A percentile compares a stretch with the other conserved stretches of the same genome.
Conservation (phyloP, 2,797 vertebrate species). For the Peromyscus nudipes region DNA sequence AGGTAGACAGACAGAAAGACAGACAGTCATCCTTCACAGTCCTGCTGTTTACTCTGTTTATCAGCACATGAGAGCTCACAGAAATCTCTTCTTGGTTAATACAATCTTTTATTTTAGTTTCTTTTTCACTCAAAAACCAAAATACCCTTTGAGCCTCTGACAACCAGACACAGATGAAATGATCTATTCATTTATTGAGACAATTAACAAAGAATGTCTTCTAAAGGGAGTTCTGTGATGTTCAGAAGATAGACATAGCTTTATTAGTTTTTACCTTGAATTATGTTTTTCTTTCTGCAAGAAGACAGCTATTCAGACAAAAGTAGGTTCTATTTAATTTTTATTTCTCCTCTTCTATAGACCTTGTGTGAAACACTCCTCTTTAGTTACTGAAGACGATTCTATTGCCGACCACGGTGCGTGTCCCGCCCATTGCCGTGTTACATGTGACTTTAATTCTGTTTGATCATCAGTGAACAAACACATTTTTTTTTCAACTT, state of each 20-base stretch:
- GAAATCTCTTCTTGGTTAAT: constrained; percentile 7
- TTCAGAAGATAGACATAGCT: neutral
- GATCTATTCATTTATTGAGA: neutral
- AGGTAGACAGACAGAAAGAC: neutral
- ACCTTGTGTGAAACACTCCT: constrained; percentile 11
- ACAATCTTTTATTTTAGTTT: constrained; percentile 20
- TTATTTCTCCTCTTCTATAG: neutral
- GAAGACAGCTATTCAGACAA: neutral
- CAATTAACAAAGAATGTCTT: neutral
- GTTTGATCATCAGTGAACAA: neutral
- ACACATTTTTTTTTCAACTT: neutral
- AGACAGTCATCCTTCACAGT: neutral
- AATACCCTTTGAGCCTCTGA: neutral
- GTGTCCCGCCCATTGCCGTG: neutral
- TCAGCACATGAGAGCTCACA: neutral
- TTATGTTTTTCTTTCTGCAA: constrained; percentile 1
- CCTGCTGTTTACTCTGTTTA: constrained; percentile 52
- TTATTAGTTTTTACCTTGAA: constrained; percentile 16
- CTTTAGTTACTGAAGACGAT: neutral
- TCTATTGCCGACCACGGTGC: neutral
- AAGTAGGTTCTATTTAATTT: constrained; percentile 11
- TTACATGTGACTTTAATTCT: neutral
- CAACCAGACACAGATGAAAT: neutral
- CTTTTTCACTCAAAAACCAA: constrained; percentile 24
- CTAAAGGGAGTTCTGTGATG: neutral